A percentile compares a stretch with the other conserved stretches of the same genome.
Conservation (phyloP, 2,797 vertebrate genomes). For the Oreortyx pictus region DNA sequence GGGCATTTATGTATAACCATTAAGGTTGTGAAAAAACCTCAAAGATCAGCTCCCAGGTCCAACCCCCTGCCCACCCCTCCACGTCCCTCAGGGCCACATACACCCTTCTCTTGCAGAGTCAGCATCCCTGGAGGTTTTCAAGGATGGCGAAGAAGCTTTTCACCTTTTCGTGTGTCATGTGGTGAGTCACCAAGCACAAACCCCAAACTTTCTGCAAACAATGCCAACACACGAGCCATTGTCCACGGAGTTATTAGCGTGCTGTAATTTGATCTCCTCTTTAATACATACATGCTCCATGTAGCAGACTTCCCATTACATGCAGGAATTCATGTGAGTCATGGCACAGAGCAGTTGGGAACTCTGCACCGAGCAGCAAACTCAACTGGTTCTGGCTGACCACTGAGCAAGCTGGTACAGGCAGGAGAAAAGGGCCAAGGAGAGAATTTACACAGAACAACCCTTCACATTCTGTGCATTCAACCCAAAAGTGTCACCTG, state of each 20-base stretch:
- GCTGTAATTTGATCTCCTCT: neutral
- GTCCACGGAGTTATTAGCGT: neutral
- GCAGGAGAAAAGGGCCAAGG: neutral
- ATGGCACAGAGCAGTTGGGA: neutral
- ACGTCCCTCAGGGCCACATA: too few species aligned
- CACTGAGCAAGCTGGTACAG: neutral
- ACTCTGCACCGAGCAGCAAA: fast-evolving
- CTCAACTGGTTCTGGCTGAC: neutral
- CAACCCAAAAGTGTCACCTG: neutral
- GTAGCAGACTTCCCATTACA: neutral
- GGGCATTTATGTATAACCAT: neutral
- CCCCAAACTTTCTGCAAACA: slow-evolving; percentile 31
- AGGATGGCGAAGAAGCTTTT: neutral
- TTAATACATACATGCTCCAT: neutral
- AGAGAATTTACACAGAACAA: neutral
- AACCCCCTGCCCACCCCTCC: too few species aligned
- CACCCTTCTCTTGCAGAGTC: too few species aligned
- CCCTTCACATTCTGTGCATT: neutral
- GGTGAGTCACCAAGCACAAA: slow-evolving; percentile 12
- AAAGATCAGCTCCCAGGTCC: too few species aligned
- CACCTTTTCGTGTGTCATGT: neutral
- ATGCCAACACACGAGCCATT: neutral
- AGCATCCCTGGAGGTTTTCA: neutral
- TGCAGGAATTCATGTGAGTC: neutral
- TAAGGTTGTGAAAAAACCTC: too few species aligned